Conservation (phyloP, 2,888 invertebrate species). For the Branchellion lobata region DNA sequence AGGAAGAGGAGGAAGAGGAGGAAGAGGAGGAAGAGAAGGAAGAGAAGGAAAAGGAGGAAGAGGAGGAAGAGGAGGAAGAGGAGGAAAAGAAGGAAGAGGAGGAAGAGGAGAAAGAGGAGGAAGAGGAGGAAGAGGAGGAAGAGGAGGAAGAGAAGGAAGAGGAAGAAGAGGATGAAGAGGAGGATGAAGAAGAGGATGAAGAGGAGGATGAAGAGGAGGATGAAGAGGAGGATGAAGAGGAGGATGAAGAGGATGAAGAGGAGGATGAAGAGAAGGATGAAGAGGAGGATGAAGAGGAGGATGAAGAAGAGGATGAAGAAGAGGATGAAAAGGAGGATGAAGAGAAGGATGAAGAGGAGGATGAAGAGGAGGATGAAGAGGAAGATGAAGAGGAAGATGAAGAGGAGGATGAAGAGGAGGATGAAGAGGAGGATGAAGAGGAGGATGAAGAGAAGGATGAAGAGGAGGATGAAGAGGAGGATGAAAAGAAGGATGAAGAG, state of each 20-base stretch:
- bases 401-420: background rate
- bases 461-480: too few relatives aligned
- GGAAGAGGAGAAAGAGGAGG: slow-evolving; percentile 28
- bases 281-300: too few relatives aligned
- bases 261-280: too few relatives aligned
- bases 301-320: too few relatives aligned
- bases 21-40: slow-evolving; percentile 16
- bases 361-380: background rate
- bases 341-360: too few relatives aligned
- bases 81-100: slow-evolving; percentile 31
- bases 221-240: background rate
- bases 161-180: too few relatives aligned
- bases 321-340: too few relatives aligned
- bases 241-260: too few relatives aligned
- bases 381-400: background rate
- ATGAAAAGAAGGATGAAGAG: too few relatives aligned
- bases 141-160: background rate
- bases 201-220: background rate
- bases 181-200: too few relatives aligned
- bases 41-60: slow-evolving; percentile 37
- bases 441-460: background rate
- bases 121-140: slow-evolving; percentile 34
- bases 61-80: slow-evolving; percentile 33
- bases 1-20: background rate
- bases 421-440: background rate